phyloP scores from a whole-genome alignment of 2,888 invertebrate genomes.

The Neria commutata region DNA sequence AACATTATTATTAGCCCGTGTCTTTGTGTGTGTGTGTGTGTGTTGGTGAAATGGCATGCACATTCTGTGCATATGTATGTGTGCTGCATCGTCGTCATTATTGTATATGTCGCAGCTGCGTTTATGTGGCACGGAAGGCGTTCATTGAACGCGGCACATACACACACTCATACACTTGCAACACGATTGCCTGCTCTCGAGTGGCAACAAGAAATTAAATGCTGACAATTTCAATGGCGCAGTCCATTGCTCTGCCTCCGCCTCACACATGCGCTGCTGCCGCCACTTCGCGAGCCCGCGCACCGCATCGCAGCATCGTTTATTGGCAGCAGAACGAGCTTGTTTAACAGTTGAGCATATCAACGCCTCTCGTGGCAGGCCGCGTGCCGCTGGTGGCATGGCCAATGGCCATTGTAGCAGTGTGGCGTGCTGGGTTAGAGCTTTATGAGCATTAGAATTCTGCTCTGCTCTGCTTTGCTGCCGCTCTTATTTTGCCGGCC shows the following conservation, averaged over 20 bases:
- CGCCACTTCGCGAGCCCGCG: too few relatives aligned
- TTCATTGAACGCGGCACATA: not conserved
- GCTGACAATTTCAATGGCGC: not conserved
- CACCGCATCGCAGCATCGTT: too few relatives aligned
- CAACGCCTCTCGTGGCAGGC: not conserved
- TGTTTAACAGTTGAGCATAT: not conserved
- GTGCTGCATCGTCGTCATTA: slow-evolving; percentile 44
- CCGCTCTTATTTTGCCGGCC: slow-evolving; percentile 37
- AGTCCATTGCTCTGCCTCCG: not conserved
- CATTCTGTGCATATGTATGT: slow-evolving; percentile 32
- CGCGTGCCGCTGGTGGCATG: not conserved
- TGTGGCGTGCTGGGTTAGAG: not conserved
- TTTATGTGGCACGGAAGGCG: not conserved
- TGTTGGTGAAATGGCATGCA: slow-evolving; percentile 37
- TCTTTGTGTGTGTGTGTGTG: not conserved
- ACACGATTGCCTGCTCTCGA: not conserved
- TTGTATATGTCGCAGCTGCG: slow-evolving; percentile 9
- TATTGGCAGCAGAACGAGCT: not conserved
- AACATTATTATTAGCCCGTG: not conserved
- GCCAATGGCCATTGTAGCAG: not conserved
- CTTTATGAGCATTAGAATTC: not conserved
- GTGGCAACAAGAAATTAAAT: not conserved
- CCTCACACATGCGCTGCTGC: too few relatives aligned
- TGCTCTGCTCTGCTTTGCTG: not conserved
- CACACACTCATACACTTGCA: not conserved